phyloP scores from a whole-genome alignment of 2,888 invertebrate species.

The Trichacis sp. region DNA sequence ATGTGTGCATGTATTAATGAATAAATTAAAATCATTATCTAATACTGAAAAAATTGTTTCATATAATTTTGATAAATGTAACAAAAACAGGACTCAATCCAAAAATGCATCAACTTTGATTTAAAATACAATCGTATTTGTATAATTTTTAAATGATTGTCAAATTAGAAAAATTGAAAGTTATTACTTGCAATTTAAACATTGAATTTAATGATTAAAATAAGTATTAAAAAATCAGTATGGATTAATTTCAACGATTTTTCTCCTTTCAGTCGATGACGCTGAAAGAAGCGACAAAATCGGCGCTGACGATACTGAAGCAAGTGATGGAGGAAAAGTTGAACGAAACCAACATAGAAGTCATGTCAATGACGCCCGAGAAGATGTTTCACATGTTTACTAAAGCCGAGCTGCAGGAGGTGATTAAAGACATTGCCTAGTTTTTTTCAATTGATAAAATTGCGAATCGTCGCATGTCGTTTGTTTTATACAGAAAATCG shows the following conservation, averaged over 20 bases:
- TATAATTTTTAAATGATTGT: no score
- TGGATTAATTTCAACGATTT: slow-evolving; percentile 6
- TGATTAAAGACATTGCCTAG: slow-evolving; percentile 82
- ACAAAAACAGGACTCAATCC: no score
- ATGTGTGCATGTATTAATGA: no score
- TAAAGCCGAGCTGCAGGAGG: slow-evolving; percentile 91
- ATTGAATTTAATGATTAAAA: no score
- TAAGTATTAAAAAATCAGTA: slow-evolving; percentile 12
- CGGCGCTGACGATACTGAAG: slow-evolving; percentile 93
- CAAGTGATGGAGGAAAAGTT: slow-evolving; percentile 99
- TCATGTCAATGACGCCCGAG: slow-evolving; percentile 90
- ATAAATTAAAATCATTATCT: no score
- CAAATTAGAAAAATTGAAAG: no score
- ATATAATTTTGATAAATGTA: no score
- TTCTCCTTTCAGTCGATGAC: slow-evolving; percentile 83
- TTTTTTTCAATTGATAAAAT: slow-evolving; percentile 32
- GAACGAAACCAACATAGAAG: slow-evolving; percentile 96
- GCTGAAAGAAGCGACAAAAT: slow-evolving; percentile 90
- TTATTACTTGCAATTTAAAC: no score
- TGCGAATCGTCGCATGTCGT: slow-evolving; percentile 9
- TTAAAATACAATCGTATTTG: no score
- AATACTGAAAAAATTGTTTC: no score
- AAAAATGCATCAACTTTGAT: no score
- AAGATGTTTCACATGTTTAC: slow-evolving; percentile 90
- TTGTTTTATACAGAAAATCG: neutral